These are phyloP conservation scores for Mizuhopecten yessoensis DNA, from an alignment of 1,140 invertebrate genomes.

Conservation along the genomic window DNA sequence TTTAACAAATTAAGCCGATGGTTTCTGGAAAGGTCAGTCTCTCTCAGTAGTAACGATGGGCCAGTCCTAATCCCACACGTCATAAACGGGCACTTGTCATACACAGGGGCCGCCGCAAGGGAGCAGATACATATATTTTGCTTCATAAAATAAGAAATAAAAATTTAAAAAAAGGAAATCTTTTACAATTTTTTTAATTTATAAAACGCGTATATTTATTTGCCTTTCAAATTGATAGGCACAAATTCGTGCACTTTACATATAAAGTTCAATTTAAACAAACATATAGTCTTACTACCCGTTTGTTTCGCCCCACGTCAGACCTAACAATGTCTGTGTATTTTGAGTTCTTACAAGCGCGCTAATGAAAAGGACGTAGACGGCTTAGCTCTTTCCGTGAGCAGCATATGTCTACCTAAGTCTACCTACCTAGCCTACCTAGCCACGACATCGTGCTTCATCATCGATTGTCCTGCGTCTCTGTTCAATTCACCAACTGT, in stretches of 20 bases:
- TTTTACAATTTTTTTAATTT: no score
- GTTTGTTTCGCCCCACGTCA: neutral
- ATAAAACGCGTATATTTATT: no score
- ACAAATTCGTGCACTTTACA: no score
- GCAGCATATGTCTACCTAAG: neutral
- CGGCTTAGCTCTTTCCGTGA: neutral
- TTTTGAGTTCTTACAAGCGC: constrained; percentile 30
- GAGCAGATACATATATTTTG: neutral
- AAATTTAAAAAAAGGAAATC: no score
- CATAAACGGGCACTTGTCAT: neutral
- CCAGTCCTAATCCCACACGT: neutral
- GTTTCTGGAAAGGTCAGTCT: neutral
- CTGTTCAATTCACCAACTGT: neutral
- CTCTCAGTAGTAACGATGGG: neutral
- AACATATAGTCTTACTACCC: neutral
- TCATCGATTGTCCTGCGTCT: neutral
- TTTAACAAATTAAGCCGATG: neutral
- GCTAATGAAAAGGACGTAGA: constrained; percentile 3
- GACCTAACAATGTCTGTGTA: constrained; percentile 4
- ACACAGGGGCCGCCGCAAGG: neutral
- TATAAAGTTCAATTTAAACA: no score
- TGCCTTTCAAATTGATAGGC: no score
- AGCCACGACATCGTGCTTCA: neutral
- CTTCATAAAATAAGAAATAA: no score
- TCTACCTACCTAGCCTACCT: neutral